Evolutionary conservation across 53 echinoderm and acorn worm species (phyloP).

Genomic region (Paracentrotus lividus): DNA sequence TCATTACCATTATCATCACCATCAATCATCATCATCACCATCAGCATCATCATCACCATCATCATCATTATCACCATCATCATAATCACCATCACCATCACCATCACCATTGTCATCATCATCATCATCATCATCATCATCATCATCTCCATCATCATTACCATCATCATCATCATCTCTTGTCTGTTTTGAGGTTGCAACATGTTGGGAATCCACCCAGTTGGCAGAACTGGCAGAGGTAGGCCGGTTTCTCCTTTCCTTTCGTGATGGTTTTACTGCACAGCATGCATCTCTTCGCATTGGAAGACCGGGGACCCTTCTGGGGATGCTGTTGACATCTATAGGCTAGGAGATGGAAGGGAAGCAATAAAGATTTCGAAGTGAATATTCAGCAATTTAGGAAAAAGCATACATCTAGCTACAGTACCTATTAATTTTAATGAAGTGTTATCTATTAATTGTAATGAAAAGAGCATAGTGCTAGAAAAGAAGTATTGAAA

Average conservation of each 20-base stretch:
- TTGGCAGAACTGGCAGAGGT: conserved; percentile 62
- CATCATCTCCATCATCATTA: too few relatives aligned
- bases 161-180: neutral
- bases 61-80: neutral
- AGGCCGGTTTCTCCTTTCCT: conserved; percentile 49
- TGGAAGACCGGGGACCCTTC: conserved; percentile 14
- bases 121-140: too few relatives aligned
- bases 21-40: neutral
- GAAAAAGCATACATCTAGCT: too few relatives aligned
- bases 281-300: conserved; percentile 67
- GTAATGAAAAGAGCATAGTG: too few relatives aligned
- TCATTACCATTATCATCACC: neutral
- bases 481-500: too few relatives aligned
- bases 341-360: conserved; percentile 9
- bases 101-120: too few relatives aligned
- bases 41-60: neutral
- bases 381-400: too few relatives aligned
- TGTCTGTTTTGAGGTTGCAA: conserved; percentile 54
- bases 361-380: neutral
- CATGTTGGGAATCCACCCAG: conserved; percentile 49
- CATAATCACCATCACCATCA: too few relatives aligned
- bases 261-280: conserved; percentile 49
- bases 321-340: conserved; percentile 47
- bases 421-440: too few relatives aligned
- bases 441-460: too few relatives aligned